Evolutionary conservation across 2,888 invertebrate genomes (phyloP).

Genomic region (Troilus luridus): DNA sequence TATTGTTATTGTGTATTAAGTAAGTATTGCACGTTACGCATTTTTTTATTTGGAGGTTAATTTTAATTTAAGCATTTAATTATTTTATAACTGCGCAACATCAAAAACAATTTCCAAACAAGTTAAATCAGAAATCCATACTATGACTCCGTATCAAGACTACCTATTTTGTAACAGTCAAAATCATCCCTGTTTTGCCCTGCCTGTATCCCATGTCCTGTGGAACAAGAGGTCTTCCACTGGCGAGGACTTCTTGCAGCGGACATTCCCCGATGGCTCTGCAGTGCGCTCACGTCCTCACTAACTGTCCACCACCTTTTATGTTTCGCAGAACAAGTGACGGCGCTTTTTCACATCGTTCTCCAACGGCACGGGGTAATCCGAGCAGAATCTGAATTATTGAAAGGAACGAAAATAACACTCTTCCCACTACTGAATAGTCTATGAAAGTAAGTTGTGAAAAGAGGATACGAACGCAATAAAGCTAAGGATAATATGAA

Average conservation of each 20-base stretch:
- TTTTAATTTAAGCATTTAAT: no score
- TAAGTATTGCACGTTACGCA: no score
- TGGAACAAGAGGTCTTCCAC: constrained; percentile 3
- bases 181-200: background rate
- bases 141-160: no score
- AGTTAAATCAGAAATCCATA: no score
- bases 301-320: constrained; percentile 49
- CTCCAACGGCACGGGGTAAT: background rate
- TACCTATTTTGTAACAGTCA: no score
- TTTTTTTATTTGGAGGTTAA: no score
- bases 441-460: background rate
- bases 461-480: no score
- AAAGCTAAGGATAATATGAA: no score
- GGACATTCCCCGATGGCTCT: constrained; percentile 36
- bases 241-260: background rate
- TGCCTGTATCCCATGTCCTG: background rate
- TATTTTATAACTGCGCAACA: no score
- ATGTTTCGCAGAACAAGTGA: constrained; percentile 32
- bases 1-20: no score
- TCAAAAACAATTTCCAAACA: no score
- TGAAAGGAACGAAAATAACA: background rate
- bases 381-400: constrained; percentile 7
- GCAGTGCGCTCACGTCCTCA: constrained; percentile 10
- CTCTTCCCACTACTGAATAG: background rate
- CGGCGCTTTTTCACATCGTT: constrained; percentile 41